Evolutionary conservation across 2,113 vertebrate species (phyloP), one percentile per base, ranked within the genome.

Genomic region (Nanorana parkeri): DNA sequence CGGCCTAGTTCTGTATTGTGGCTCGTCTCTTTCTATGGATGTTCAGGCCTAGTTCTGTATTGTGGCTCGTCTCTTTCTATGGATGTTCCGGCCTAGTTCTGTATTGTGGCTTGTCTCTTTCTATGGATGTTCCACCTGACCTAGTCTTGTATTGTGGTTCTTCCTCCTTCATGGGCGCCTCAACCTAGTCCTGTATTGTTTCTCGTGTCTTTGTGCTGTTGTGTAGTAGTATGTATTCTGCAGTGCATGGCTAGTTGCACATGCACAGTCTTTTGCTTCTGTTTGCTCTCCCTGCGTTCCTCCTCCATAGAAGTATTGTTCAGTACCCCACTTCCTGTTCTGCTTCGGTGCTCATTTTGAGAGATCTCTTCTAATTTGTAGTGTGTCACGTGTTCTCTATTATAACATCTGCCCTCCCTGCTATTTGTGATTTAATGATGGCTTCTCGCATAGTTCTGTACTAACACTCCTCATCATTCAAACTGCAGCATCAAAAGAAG

Each of bases 281-380:
- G 20, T 75, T 75, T 75, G 28, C 72, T 60, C 32, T 72, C n/a
- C 54, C 71, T 26, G 17, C 52, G 21, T 19, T 60, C 72, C 72
- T 21, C 67, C 1, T 74, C 13, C 55, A 75, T 60, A 75, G 60
- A 60, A 60, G 28, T 58, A 60, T 75, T 75, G 72, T 75, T 75
- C 17, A 6, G 28, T 56, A 56, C 54, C 41, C 3, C 13, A 21
- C 55, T 60, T 75, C 72, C 72, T 36, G 72, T 32, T 75, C 28
- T 32, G 72, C 13, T 32, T 56, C 19, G 10, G 54, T 29, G 16
- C 6, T 5, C 26, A 24, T 17, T 56, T 28, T 60, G 20, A 36
- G 54, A 7, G 36, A 75, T 75, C 19, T 75, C 72, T 29, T 24
- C 54, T 24, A 24, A 74, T 68, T 47, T 47, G 32, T 21, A 47